These are phyloP conservation scores for Rattus norvegicus DNA, from an alignment of 2,113 vertebrate genomes.

Conservation along the genomic window GRCr8 NC_086025.1:125018501-125019000, in stretches of 20 bases:
- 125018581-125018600: not conserved
- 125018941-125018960: not conserved
- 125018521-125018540: not conserved
- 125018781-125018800: not conserved
- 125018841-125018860: not conserved
- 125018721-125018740: not conserved
- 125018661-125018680: no score
- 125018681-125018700: not conserved
- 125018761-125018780: not conserved
- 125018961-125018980: not conserved
- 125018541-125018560: not conserved
- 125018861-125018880: not conserved
- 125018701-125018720: not conserved
- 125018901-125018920: not conserved
- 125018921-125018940: not conserved
- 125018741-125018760: not conserved
- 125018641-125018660: not conserved
- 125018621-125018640: not conserved
- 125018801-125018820: not conserved
- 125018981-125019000: not conserved
- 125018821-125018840: not conserved
- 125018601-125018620: not conserved
- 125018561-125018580: constrained; percentile 75
- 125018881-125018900: not conserved
- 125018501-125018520: constrained; percentile 4